Evolutionary conservation across 2,888 invertebrate species (phyloP), one percentile per base, ranked within the genome.

Genomic region (Drosophila subsilvestris): DNA sequence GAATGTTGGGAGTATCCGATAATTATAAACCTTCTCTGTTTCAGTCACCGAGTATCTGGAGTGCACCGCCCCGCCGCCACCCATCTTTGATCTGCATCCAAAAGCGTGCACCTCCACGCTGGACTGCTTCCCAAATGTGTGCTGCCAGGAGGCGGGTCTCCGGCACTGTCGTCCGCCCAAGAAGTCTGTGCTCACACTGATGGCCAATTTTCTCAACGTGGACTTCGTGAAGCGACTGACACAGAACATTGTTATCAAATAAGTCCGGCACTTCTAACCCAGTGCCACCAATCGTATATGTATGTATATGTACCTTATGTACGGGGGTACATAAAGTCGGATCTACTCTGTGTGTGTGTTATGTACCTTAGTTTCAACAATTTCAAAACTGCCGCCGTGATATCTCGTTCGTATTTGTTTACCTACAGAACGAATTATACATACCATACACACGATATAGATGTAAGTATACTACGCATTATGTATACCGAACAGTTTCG

Each of bases 81-180:
- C 95, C 17, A 92, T 94, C 74, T 93, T 95, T 67, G 96, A 96
- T 91, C 87, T 95, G 59, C 95, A 96, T 91, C 95, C 96, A 1
- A 95, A 95, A 86, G 92, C 93, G 27, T 96, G 96, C 90, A 94
- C 94, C 71, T 95, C 94, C 7, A 94, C 95, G 14, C 93, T 96
- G 4, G 96, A 96, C 90, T 96, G 96, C 90, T 96, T 96, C 90
- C 96, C 96, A 8, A 96, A 96, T 91, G 93, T 96, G 67, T 96
- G 96, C 89, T 96, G 96, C 74, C 96, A 96, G 77, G 96, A 96
- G 91, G 94, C 94, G 48, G 95, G 95, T 5, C 94, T 94, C 80
- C 95, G 95, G 77, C 94, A 94, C 80, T 96, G 96, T 86, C 93
- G 96, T 50, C 96, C 96, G 8, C 95, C 96, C 37, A 95, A 94